These are phyloP conservation scores for Dynastes grantii DNA, from an alignment of 2,888 invertebrate species.

Conservation along the genomic window DNA sequence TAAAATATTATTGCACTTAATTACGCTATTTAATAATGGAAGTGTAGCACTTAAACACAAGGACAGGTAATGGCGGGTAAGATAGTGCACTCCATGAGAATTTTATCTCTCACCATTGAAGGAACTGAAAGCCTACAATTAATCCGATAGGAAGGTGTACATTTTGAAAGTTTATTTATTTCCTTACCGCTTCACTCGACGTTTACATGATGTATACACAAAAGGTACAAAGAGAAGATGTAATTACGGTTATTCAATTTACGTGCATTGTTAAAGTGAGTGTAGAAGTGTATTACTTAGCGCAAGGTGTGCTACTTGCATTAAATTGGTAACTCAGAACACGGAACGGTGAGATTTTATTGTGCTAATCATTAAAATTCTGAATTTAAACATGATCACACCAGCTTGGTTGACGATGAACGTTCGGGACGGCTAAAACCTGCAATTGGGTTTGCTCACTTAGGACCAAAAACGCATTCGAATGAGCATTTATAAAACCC, in stretches of 20 bases:
- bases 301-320: slow-evolving; percentile 12
- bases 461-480: no score
- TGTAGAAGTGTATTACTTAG: neutral
- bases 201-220: neutral
- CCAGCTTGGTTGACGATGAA: no score
- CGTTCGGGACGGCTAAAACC: no score
- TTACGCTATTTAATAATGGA: slow-evolving; percentile 7
- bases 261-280: neutral
- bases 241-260: slow-evolving; percentile 26
- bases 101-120: slow-evolving; percentile 10
- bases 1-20: slow-evolving; percentile 11
- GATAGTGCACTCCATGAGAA: neutral
- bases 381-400: no score
- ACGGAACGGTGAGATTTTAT: no score
- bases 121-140: slow-evolving; percentile 6
- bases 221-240: neutral
- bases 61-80: neutral
- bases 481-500: no score
- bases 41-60: slow-evolving; percentile 3
- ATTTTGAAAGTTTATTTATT: slow-evolving; percentile 17
- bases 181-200: neutral
- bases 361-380: no score
- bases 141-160: neutral
- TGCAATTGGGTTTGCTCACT: no score
- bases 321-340: neutral